Percentiles rank a stretch among this genome's conserved stretches.
phyloP scores from a whole-genome alignment of 2,113 vertebrate species.

The Dromas ardeola region DNA sequence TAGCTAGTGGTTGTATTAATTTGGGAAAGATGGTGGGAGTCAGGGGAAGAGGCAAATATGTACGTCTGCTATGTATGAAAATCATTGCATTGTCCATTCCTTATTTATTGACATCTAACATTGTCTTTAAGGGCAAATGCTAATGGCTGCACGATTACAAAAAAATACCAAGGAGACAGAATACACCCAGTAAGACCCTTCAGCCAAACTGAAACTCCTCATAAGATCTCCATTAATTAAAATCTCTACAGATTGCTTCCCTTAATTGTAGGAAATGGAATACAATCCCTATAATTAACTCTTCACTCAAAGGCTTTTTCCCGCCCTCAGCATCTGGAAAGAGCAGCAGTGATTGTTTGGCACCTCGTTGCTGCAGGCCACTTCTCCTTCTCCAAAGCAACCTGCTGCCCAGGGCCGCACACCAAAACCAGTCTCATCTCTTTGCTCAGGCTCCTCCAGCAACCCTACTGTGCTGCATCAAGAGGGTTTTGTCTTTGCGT shows the following conservation, averaged over 20 bases:
- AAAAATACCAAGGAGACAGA: neutral
- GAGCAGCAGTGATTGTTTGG: neutral
- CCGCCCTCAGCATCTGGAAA: neutral
- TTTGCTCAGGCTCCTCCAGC: neutral
- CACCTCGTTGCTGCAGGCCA: neutral
- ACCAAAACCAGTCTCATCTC: neutral
- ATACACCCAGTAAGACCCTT: neutral
- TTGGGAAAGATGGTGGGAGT: neutral
- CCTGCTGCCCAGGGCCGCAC: neutral
- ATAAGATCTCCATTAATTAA: constrained; percentile 49
- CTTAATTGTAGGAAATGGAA: constrained; percentile 36
- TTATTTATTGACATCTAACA: neutral
- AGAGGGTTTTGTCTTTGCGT: neutral
- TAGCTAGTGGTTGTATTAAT: neutral
- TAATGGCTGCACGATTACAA: neutral
- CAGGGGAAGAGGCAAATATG: neutral
- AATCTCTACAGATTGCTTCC: constrained; percentile 38
- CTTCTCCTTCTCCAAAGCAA: fast-evolving
- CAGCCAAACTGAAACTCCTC: constrained; percentile 22
- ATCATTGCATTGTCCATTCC: neutral
- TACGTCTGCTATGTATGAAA: neutral
- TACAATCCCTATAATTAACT: constrained; percentile 39
- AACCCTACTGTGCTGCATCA: fast-evolving
- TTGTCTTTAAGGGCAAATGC: neutral
- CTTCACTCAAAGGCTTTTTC: neutral